Base-by-base conservation (phyloP, 2,888 invertebrate genomes). In the Brenthis hecate region DNA sequence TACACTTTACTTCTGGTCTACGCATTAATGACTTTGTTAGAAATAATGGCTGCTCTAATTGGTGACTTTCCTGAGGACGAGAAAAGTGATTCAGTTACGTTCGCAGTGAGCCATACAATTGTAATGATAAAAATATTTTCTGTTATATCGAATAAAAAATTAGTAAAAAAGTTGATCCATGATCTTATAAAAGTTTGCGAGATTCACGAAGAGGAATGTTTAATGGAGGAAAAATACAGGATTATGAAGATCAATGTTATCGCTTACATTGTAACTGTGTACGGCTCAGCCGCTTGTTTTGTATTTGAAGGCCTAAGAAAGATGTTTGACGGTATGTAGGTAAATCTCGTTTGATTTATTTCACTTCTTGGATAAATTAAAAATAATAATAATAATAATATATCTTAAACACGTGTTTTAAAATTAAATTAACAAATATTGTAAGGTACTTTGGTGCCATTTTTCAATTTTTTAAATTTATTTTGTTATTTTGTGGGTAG, bases 51-150 rank as follows among this genome's bases (percentile, higher is more conserved):
- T 0, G 87, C 83, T 1, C 53, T 82, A 16, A 75, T 82, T 65
- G 90, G 89, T 2, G 78, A 84, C 55, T 88, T 89, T 73, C 89
- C 92, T 11, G 80, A 84, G 65, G 88, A 90, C 68, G 91, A 92
- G 73, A 85, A 85, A 75, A 81, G 85, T 56, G 92, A 92, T 71
- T 83, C 85, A 0, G 77, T 88, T 2, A 84, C 87, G n/a, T 88
- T 92, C 43, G 84, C 88, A 6, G 83, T 89, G 57, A 88, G 88
- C 71, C 92, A 92, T 66, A 83, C 86, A 0, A 83, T 91, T 56
- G 87, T 91, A 60, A 79, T 89, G 80, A 79, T 87, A 57, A 92
- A 92, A 77, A 80, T 89, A 72, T 78, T 81, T 23, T 87, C 83
- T 4, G 81, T 92, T 14, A 73, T 86, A 60, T 58, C 69, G 0